Percentiles rank a stretch among this genome's conserved stretches.
phyloP scores from a whole-genome alignment of 2,888 invertebrate species.

The Zootermopsis nevadensis region DNA sequence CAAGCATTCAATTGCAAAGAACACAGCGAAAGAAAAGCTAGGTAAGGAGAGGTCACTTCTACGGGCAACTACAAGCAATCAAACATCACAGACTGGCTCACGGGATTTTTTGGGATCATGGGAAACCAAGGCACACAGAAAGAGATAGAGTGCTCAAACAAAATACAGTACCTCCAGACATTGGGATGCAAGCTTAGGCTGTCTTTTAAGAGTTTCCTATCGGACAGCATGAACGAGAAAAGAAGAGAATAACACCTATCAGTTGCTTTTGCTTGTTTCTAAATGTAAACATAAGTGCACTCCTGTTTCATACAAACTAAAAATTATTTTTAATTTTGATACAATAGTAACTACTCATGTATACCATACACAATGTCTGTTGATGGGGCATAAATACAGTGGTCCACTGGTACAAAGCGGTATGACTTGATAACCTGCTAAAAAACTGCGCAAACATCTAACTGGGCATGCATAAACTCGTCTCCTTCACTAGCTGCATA shows the following conservation, averaged over 20 bases:
- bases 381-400: neutral
- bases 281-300: neutral
- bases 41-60: constrained; percentile 8
- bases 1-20: constrained; percentile 20
- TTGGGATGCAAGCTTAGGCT: constrained; percentile 57
- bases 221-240: constrained; percentile 55
- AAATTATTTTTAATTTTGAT: neutral
- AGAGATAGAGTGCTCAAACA: constrained; percentile 49
- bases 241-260: constrained; percentile 54
- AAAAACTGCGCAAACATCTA: too few species aligned
- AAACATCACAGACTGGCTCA: neutral
- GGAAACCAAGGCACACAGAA: constrained; percentile 43
- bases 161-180: constrained; percentile 57
- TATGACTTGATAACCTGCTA: too few species aligned
- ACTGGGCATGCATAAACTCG: too few species aligned
- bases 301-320: constrained; percentile 10
- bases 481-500: too few species aligned
- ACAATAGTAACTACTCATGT: neutral
- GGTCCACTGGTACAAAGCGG: neutral
- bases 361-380: neutral
- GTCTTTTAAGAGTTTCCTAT: constrained; percentile 57
- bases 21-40: constrained; percentile 25
- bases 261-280: constrained; percentile 44
- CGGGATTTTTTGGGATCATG: neutral
- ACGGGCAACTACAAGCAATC: constrained; percentile 42